Evolutionary conservation across 2,797 vertebrate species (phyloP).

Genomic region (Leucoraja ocellata): DNA sequence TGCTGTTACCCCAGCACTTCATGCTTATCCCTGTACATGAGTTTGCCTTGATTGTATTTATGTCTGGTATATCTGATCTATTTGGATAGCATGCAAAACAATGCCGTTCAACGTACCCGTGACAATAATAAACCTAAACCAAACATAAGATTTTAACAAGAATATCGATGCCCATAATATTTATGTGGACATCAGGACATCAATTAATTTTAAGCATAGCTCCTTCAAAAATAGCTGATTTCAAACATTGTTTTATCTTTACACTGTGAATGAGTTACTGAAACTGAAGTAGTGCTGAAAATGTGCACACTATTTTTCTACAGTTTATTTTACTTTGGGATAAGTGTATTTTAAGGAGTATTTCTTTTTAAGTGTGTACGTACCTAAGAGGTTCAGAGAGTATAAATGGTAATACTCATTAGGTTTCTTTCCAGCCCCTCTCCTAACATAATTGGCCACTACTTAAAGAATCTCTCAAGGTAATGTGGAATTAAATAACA

Average conservation of each 20-base stretch:
- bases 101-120: too few relatives aligned
- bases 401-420: not conserved
- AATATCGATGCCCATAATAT: not conserved
- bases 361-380: not conserved
- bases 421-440: not conserved
- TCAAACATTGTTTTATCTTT: not conserved
- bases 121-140: too few relatives aligned
- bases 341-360: not conserved
- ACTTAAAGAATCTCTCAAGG: not conserved
- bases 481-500: not conserved
- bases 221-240: not conserved
- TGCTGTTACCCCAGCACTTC: too few relatives aligned
- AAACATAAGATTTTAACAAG: not conserved
- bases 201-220: not conserved
- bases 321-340: not conserved
- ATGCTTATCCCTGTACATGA: too few relatives aligned
- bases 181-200: not conserved
- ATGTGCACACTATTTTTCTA: not conserved
- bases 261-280: not conserved
- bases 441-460: not conserved
- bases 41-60: too few relatives aligned
- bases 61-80: too few relatives aligned
- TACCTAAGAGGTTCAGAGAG: not conserved
- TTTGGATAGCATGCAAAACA: too few relatives aligned
- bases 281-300: not conserved